Conservation (phyloP, 2,888 invertebrate species). For the Heliconius aoede region DNA sequence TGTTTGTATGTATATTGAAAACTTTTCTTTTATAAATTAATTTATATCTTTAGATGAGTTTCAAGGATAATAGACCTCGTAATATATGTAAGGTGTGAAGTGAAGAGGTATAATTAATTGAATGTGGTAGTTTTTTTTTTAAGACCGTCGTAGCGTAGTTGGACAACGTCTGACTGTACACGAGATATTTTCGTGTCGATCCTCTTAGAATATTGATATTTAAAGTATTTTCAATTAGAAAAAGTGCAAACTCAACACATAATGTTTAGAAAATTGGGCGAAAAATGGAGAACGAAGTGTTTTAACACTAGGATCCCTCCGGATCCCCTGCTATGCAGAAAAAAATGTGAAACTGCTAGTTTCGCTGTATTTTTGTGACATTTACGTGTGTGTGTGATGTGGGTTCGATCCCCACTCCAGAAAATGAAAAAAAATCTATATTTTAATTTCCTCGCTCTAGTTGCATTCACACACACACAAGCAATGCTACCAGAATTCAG, state of each 20-base stretch:
- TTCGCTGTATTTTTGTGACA: too few relatives aligned
- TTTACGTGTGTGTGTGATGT: neutral
- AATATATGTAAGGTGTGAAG: constrained; percentile 15
- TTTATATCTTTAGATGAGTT: constrained; percentile 14
- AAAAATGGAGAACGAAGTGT: too few relatives aligned
- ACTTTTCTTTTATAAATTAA: constrained; percentile 14
- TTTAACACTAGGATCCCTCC: too few relatives aligned
- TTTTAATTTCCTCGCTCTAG: too few relatives aligned
- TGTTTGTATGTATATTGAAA: neutral
- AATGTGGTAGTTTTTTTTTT: constrained; percentile 1
- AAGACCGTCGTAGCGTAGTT: neutral
- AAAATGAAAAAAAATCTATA: neutral
- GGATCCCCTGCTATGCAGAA: too few relatives aligned
- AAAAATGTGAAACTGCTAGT: too few relatives aligned
- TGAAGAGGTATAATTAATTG: neutral
- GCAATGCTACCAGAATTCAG: too few relatives aligned
- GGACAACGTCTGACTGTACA: neutral
- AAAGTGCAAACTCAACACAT: too few relatives aligned
- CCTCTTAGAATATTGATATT: neutral
- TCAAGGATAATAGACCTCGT: constrained; percentile 5
- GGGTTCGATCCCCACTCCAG: neutral
- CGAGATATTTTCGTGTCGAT: neutral
- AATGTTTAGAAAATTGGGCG: too few relatives aligned
- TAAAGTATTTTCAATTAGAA: too few relatives aligned
- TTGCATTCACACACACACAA: too few relatives aligned